These are phyloP conservation scores for Poliocrania exsul DNA, from an alignment of 2,797 vertebrate species.

Conservation along the genomic window DNA sequence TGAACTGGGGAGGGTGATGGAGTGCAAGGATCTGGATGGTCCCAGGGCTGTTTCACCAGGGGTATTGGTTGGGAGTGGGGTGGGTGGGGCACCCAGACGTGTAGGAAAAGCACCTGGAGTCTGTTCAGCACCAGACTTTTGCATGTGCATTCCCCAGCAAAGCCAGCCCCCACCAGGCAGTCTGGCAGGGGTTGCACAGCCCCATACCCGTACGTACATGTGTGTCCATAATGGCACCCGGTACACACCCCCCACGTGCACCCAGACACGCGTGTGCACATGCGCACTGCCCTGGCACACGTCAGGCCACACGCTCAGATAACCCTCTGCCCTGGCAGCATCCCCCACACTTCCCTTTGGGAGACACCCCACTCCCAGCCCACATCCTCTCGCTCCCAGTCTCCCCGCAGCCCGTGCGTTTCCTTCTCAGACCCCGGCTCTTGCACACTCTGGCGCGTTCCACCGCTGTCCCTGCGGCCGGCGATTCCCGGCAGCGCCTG, in stretches of 20 bases:
- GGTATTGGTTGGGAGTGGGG: not conserved
- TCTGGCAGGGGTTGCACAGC: not conserved
- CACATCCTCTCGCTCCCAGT: not conserved
- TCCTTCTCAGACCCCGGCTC: not conserved
- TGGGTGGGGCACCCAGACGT: too few relatives aligned
- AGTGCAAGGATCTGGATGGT: rapidly evolving
- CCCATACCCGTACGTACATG: rapidly evolving
- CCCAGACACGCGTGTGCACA: rapidly evolving
- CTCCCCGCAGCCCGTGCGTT: not conserved
- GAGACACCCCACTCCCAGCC: not conserved
- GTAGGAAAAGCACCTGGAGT: not conserved
- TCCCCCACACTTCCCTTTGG: not conserved
- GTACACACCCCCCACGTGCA: not conserved
- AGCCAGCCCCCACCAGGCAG: not conserved
- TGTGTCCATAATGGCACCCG: rapidly evolving
- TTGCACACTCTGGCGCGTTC: not conserved
- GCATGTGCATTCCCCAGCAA: not conserved
- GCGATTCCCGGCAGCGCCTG: constrained; percentile 35
- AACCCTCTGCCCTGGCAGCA: rapidly evolving
- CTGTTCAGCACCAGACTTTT: not conserved
- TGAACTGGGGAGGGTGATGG: not conserved
- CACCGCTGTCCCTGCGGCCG: not conserved
- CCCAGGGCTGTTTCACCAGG: not conserved
- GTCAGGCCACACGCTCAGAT: rapidly evolving
- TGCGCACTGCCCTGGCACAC: rapidly evolving